phyloP scores from a whole-genome alignment of 92 coral and sea anemone species.

The Pocillopora meandrina region DNA sequence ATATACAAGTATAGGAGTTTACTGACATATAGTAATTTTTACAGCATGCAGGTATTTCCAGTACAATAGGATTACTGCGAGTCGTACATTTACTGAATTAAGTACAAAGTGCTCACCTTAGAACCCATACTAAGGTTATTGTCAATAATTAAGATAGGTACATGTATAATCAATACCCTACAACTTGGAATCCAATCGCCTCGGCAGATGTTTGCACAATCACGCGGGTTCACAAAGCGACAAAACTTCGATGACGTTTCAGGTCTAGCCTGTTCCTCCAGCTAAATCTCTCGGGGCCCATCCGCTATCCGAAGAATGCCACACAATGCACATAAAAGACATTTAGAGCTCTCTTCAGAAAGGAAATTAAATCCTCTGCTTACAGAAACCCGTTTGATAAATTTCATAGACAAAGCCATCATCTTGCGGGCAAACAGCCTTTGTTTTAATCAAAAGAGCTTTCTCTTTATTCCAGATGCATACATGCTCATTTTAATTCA shows the following conservation, averaged over 20 bases:
- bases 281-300: conserved; percentile 3
- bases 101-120: no score
- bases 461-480: not conserved
- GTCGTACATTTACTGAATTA: no score
- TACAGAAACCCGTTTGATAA: not conserved
- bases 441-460: not conserved
- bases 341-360: conserved; percentile 21
- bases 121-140: no score
- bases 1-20: no score
- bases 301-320: conserved; percentile 5
- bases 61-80: no score
- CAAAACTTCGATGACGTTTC: not conserved
- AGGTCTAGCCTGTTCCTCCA: not conserved
- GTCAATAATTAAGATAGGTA: no score
- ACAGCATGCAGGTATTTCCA: no score
- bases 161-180: no score
- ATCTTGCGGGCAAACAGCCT: not conserved
- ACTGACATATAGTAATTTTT: no score
- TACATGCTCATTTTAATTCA: not conserved
- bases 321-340: not conserved
- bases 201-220: no score
- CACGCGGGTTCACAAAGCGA: not conserved
- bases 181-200: not conserved
- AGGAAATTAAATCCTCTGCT: conserved; percentile 21
- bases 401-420: conserved; percentile 8